Evolutionary conservation across 2,888 invertebrate species (phyloP).

Genomic region (Eilema griseolum): DNA sequence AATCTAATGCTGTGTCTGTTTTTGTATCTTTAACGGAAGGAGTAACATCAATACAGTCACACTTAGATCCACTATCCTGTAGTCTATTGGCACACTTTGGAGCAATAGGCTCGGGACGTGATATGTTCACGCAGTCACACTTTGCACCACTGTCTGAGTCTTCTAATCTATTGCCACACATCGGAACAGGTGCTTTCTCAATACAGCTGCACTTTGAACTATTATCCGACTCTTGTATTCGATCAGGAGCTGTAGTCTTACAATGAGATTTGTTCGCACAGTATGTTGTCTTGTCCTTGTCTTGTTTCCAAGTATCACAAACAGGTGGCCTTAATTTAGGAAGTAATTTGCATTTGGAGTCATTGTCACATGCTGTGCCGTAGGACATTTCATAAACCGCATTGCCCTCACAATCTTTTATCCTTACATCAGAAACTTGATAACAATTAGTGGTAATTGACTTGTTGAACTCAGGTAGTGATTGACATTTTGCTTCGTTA

Average conservation of each 20-base stretch:
- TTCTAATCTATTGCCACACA: neutral
- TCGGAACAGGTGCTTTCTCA: neutral
- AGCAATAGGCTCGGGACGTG: too few relatives aligned
- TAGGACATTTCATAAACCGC: neutral
- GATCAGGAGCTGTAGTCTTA: neutral
- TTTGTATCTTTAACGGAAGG: too few relatives aligned
- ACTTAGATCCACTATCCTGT: too few relatives aligned
- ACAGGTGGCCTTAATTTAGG: neutral
- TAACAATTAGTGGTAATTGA: neutral
- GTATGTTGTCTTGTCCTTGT: neutral
- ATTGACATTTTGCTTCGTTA: neutral
- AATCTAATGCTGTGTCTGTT: too few relatives aligned
- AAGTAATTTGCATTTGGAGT: neutral
- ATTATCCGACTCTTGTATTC: neutral
- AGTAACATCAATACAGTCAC: too few relatives aligned
- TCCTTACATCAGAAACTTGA: neutral
- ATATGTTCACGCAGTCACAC: too few relatives aligned
- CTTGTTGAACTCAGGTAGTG: neutral
- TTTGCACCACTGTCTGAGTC: neutral
- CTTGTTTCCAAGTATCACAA: neutral
- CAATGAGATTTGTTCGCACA: neutral
- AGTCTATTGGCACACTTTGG: too few relatives aligned
- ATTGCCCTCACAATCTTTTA: neutral
- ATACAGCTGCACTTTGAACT: neutral
- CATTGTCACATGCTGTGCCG: neutral